Evolutionary conservation across 2,113 vertebrate species (phyloP).

Genomic region (Cavia porcellus): DNA sequence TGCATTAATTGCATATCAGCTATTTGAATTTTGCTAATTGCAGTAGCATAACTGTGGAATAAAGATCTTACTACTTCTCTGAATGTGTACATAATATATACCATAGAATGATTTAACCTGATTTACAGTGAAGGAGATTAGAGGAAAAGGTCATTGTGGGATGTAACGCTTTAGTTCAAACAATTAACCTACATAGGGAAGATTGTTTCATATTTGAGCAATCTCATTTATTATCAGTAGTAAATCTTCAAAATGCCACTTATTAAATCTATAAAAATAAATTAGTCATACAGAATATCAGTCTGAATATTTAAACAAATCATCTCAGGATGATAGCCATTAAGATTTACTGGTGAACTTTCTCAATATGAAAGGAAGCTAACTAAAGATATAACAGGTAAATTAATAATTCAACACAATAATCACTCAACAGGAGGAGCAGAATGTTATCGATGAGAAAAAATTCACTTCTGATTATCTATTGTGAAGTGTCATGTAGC

Average conservation of each 20-base stretch:
- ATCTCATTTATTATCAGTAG: conserved; percentile 51
- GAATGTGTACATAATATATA: neutral
- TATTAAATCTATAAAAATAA: conserved; percentile 58
- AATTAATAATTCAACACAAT: conserved; percentile 66
- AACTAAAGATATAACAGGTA: neutral
- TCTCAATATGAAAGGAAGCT: conserved; percentile 26
- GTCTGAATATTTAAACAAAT: conserved; percentile 66
- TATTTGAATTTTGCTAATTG: neutral
- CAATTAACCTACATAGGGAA: conserved; percentile 18
- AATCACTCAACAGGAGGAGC: neutral
- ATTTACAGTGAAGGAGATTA: conserved; percentile 41
- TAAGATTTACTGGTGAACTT: conserved; percentile 57
- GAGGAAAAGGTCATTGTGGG: neutral
- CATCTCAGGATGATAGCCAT: conserved; percentile 47
- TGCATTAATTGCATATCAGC: neutral
- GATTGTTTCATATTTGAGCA: conserved; percentile 5
- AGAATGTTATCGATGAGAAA: conserved; percentile 18
- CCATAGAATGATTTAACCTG: neutral
- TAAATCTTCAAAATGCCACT: conserved; percentile 56
- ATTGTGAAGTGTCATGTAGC: conserved; percentile 8
- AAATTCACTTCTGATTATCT: conserved; percentile 12
- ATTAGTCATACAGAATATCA: conserved; percentile 46
- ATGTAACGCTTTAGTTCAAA: conserved; percentile 4
- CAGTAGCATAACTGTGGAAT: neutral
- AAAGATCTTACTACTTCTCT: neutral